Evolutionary conservation across 2,888 invertebrate genomes (phyloP).

Genomic region (Xanthia icteritia): DNA sequence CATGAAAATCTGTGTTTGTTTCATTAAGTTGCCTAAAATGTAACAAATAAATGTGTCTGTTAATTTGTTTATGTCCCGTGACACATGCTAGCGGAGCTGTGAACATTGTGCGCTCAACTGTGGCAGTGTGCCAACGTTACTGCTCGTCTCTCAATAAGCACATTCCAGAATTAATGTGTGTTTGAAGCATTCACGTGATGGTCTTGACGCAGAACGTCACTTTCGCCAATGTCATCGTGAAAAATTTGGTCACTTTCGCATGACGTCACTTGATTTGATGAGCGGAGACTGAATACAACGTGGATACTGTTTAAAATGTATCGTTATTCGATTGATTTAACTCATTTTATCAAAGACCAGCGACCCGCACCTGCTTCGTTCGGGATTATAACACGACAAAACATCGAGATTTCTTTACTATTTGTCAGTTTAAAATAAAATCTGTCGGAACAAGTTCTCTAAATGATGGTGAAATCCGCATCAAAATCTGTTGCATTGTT

Average conservation of each 20-base stretch:
- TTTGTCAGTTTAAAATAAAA: neutral
- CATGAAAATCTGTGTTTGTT: neutral
- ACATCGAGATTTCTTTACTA: neutral
- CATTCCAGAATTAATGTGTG: slow-evolving; percentile 2
- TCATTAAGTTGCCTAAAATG: neutral
- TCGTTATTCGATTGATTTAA: slow-evolving; percentile 8
- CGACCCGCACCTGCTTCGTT: accelerated
- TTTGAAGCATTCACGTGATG: neutral
- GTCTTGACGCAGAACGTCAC: too few relatives aligned
- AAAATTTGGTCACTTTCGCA: too few relatives aligned
- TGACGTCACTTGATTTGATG: neutral
- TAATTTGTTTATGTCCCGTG: slow-evolving; percentile 12
- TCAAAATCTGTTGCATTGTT: neutral
- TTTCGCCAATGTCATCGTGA: too few relatives aligned
- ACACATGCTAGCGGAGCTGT: slow-evolving; percentile 13
- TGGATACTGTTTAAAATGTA: neutral
- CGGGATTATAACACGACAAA: neutral
- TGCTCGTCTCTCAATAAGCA: slow-evolving; percentile 22
- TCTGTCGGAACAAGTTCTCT: neutral
- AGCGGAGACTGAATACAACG: neutral
- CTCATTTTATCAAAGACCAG: neutral
- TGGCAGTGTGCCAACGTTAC: neutral
- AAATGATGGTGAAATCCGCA: neutral
- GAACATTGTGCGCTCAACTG: slow-evolving; percentile 32
- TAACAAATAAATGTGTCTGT: neutral